Evolutionary conservation across 2,888 invertebrate genomes (phyloP), one percentile per base, ranked within the genome.

Genomic region (Brachyopa scutellaris): DNA sequence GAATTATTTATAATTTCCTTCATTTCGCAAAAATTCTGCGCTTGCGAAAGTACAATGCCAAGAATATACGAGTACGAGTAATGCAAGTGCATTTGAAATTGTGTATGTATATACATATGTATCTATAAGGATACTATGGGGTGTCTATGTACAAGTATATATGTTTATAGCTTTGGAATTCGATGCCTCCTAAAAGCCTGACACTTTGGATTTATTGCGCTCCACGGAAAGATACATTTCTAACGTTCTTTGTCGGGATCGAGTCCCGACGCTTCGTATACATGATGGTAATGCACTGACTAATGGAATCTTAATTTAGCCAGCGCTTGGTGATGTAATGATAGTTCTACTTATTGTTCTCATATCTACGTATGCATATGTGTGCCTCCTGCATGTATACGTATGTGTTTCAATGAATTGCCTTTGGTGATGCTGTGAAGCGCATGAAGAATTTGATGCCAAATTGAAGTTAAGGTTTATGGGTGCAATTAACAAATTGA

Each of bases 281-380:
- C 62, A 82, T 47, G 76, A 69, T 82, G 80, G 80, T 82, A 82
- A 82, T 82, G 77, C 82, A 82, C 82, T 82, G 78, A 85, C 89
- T 89, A 89, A 89, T 89, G 88, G 87, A 88, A 88, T 89, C 89
- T 89, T 89, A 88, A 89, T 88, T 89, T 89, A 88, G 89, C 84
- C 85, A 47, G 31, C 29, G 38, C 77, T 82, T 23, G 70, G 77
- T 82, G 77, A 82, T 82, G 77, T 59, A 82, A 82, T 70, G 77
- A 82, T 66, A 61, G 70, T 21, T 70, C 47, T 59, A 77, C 51
- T 70, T 70, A 57, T 69, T 53, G 66, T 45, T 57, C 45, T 19
- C 8, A 45, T 31, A 36, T 36, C 23, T 42, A 11, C 21, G 19
- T 19, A 33, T 9, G 15, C 8, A 9, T 38, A 13, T 40, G 9